These are phyloP conservation scores for Philhelius pedissequus DNA, from an alignment of 2,888 invertebrate genomes.

Conservation along the genomic window DNA sequence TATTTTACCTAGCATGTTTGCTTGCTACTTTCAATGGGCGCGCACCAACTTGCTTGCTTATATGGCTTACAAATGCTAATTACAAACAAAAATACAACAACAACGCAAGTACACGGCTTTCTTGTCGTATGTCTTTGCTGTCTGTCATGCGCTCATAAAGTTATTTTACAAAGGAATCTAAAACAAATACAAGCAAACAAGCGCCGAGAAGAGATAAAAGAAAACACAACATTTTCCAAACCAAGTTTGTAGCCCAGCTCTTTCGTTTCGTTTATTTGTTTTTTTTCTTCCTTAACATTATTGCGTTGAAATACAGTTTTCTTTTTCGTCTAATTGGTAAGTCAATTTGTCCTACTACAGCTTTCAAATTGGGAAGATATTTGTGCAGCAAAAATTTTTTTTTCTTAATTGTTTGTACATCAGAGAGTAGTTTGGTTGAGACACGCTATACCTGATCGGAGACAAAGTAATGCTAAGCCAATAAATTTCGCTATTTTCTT, in stretches of 20 bases:
- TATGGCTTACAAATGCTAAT: conserved; percentile 8
- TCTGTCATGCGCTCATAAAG: conserved; percentile 49
- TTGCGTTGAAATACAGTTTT: not conserved
- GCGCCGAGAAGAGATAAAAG: not conserved
- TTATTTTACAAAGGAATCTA: not conserved
- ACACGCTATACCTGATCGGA: not conserved
- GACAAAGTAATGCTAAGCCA: not conserved
- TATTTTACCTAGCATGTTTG: not conserved
- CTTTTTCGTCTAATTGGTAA: conserved; percentile 10
- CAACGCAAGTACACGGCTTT: conserved; percentile 54
- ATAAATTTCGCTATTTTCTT: not conserved
- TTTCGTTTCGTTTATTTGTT: no score
- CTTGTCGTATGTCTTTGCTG: conserved; percentile 29
- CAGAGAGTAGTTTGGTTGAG: not conserved
- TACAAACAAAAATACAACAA: not conserved
- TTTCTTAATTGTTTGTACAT: not conserved
- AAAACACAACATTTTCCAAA: conserved; percentile 7
- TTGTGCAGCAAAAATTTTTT: not conserved
- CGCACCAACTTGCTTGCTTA: not conserved
- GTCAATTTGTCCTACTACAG: conserved; percentile 29
- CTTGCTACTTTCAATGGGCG: conserved; percentile 47
- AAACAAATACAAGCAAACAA: not conserved
- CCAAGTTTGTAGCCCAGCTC: conserved; percentile 48
- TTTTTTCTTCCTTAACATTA: not conserved
- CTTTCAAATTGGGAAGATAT: conserved; percentile 27